These are phyloP conservation scores for Lacerta bilineata DNA, from an alignment of 2,797 vertebrate genomes.

Conservation along the genomic window DNA sequence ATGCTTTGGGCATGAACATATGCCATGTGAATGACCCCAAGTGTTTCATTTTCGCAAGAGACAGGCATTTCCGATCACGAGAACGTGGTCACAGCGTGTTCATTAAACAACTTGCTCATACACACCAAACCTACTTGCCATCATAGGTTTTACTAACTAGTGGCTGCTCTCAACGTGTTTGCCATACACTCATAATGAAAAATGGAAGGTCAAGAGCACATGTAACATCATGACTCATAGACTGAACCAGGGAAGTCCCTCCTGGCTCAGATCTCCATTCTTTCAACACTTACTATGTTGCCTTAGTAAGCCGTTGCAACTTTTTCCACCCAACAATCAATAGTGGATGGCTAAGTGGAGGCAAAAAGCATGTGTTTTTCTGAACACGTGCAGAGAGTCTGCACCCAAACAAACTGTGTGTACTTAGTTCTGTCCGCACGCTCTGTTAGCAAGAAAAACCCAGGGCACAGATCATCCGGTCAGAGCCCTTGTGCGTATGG, in stretches of 20 bases:
- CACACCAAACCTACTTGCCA: not conserved
- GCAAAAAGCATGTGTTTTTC: not conserved
- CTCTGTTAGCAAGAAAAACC: not conserved
- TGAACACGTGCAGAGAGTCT: too few relatives aligned
- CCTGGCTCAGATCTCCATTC: not conserved
- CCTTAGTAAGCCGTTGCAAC: not conserved
- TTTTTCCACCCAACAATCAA: not conserved
- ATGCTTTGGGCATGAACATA: constrained; percentile 4
- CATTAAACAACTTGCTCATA: not conserved
- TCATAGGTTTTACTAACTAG: not conserved
- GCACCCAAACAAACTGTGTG: not conserved
- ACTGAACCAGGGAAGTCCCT: not conserved
- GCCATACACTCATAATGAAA: not conserved
- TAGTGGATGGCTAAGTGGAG: not conserved
- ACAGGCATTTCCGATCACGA: not conserved
- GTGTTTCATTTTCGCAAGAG: not conserved
- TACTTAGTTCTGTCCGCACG: not conserved
- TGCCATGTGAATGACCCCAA: not conserved
- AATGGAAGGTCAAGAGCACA: not conserved
- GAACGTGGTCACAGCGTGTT: not conserved
- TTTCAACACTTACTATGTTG: not conserved
- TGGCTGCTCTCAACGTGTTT: not conserved
- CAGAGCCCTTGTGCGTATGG: too few relatives aligned
- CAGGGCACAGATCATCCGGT: not conserved
- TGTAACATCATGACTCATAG: not conserved